Percentiles rank a stretch among this genome's conserved stretches.
Evolutionary conservation across 1,140 invertebrate species (phyloP).

Genomic region (Aphaenogaster floridana): DNA sequence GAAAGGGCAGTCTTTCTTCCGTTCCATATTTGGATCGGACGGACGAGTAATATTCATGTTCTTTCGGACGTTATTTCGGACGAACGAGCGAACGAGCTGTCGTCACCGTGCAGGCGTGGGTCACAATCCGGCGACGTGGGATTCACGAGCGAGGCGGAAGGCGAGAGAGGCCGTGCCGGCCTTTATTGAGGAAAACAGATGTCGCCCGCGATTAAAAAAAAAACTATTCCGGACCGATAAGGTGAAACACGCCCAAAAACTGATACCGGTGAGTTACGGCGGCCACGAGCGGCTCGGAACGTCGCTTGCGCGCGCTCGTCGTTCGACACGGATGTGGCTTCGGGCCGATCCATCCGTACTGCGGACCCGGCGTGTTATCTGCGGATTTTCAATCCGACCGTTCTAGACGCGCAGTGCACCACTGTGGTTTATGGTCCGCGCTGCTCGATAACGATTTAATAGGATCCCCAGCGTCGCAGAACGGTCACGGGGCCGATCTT

Average conservation of each 20-base stretch:
- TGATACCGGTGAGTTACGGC: constrained; percentile 66
- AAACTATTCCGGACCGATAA: constrained; percentile 63
- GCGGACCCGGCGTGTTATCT: constrained; percentile 47
- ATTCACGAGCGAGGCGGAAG: constrained; percentile 16
- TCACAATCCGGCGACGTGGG: background rate
- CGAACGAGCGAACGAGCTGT: background rate
- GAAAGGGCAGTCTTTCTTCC: background rate
- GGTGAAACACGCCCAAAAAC: constrained; percentile 70
- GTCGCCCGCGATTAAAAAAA: constrained; percentile 34
- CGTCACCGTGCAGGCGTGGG: background rate
- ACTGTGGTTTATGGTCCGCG: constrained; percentile 49
- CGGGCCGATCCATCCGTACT: constrained; percentile 27
- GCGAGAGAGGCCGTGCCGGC: constrained; percentile 6
- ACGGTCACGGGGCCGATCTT: background rate
- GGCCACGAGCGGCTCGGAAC: constrained; percentile 2
- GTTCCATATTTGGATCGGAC: background rate
- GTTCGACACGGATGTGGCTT: constrained; percentile 33
- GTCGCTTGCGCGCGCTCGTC: constrained; percentile 1
- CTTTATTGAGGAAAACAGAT: constrained; percentile 69
- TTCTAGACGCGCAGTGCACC: constrained; percentile 38
- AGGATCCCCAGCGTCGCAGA: constrained; percentile 36
- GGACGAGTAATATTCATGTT: constrained; percentile 20
- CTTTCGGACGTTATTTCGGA: background rate
- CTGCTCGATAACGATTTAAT: constrained; percentile 62
- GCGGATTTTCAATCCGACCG: constrained; percentile 58